A percentile compares a stretch with the other conserved stretches of the same genome.
phyloP scores from a whole-genome alignment of 1,140 invertebrate genomes.

The Bradysia coprophila region DNA sequence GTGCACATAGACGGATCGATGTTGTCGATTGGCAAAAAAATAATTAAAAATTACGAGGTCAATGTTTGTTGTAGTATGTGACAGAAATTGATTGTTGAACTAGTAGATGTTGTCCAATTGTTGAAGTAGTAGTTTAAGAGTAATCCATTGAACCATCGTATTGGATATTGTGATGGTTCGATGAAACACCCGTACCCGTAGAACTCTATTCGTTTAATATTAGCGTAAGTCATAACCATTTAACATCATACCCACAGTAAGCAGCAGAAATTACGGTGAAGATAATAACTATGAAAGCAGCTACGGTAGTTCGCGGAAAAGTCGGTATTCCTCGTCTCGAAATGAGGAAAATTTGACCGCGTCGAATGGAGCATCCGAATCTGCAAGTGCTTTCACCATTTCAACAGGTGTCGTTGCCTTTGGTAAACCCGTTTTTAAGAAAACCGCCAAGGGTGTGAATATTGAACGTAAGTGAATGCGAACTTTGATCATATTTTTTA shows the following conservation, averaged over 20 bases:
- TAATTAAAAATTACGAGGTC: background rate
- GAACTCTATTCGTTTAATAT: too few species aligned
- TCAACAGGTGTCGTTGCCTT: conserved; percentile 25
- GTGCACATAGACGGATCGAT: too few species aligned
- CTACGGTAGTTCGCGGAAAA: background rate
- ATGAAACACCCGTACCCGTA: too few species aligned
- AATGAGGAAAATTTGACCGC: conserved; percentile 11
- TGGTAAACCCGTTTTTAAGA: conserved; percentile 45
- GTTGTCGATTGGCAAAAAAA: conserved; percentile 4
- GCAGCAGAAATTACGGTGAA: background rate
- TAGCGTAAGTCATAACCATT: too few species aligned
- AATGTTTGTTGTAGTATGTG: too few species aligned
- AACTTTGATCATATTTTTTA: background rate
- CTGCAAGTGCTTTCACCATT: conserved; percentile 20
- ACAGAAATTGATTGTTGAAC: too few species aligned
- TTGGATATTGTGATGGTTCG: too few species aligned
- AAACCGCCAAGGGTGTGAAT: conserved; percentile 51
- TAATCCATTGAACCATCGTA: too few species aligned
- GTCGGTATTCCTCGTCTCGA: background rate
- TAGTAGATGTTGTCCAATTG: too few species aligned
- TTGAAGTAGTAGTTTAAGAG: too few species aligned
- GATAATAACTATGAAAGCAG: background rate
- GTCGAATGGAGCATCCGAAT: conserved; percentile 7
- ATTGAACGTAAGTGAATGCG: conserved; percentile 52
- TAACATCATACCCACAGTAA: too few species aligned